Evolutionary conservation across 1,140 invertebrate genomes (phyloP), one percentile per base, ranked within the genome.

Genomic region (Penaeus vannamei): DNA sequence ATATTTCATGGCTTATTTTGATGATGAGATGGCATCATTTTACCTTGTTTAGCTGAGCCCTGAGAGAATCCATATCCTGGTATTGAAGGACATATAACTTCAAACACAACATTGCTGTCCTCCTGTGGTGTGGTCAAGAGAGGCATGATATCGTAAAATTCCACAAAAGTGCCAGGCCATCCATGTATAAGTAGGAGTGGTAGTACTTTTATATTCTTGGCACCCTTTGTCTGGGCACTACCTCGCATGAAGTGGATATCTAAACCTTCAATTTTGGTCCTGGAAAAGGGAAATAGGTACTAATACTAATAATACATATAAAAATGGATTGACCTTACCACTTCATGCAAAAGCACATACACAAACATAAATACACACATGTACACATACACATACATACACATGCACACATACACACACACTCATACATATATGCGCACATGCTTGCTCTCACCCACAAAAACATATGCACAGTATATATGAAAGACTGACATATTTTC

Each of bases 31-130:
- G 59, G 26, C 23, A 86, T 79, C 0, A 36, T 72, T 64, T 66
- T 66, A 90, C 88, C 88, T 85, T 77, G 90, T 84, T 92, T 92
- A 61, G 96, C 93, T 1, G 94, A 94, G 90, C 95, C 95, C 91
- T 96, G 95, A 7, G 97, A 98, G 92, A 95, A 98, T 72, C 96
- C 97, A 93, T 96, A 98, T 12, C 97, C 97, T 10, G 97, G 97
- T 79, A 97, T 93, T 61, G 96, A 97, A 5, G 97, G 96, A 14
- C 94, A 95, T n/a, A 98, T 94, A 2, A 98, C 93, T 93, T 98
- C 96, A 91, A 97, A 96, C 1, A 95, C 96, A 91, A 96, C 95
- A 90, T 96, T 93, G 64, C 94, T 93, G 19, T 94, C 94, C 53
- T 93, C 92, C 79, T 93, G 93, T 12, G 95, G 93, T 1, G 94